Conservation (phyloP, 2,888 invertebrate species). For the Watsonalla cultraria region DNA sequence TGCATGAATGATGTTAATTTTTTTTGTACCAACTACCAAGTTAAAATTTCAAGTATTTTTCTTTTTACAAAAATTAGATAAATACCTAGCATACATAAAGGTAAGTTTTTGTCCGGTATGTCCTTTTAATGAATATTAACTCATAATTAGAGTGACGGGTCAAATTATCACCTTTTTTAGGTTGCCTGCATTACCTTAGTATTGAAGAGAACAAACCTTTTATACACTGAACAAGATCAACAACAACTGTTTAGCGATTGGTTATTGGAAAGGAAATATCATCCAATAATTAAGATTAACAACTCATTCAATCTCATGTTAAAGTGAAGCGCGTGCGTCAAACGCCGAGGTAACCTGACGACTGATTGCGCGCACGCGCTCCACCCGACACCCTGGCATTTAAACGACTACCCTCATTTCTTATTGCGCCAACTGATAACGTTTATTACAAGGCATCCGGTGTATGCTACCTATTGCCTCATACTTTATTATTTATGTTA, state of each 20-base stretch:
- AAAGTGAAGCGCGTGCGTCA: slow-evolving; percentile 25
- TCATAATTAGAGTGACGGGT: too few relatives aligned
- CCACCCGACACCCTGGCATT: slow-evolving; percentile 42
- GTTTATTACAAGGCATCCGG: slow-evolving; percentile 45
- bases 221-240: too few relatives aligned
- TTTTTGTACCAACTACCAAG: too few relatives aligned
- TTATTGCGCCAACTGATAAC: slow-evolving; percentile 43
- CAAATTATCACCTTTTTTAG: too few relatives aligned
- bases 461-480: slow-evolving; percentile 21
- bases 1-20: too few relatives aligned
- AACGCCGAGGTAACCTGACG: slow-evolving; percentile 31
- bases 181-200: too few relatives aligned
- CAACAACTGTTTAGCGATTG: background rate
- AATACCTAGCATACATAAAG: too few relatives aligned
- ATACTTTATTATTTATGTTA: slow-evolving; percentile 16
- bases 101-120: too few relatives aligned
- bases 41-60: too few relatives aligned
- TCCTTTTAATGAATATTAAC: too few relatives aligned
- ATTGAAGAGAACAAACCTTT: too few relatives aligned
- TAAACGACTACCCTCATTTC: slow-evolving; percentile 47
- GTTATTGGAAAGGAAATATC: background rate
- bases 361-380: slow-evolving; percentile 49
- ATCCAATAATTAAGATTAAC: slow-evolving; percentile 7
- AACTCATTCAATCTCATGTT: slow-evolving; percentile 10
- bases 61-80: too few relatives aligned